phyloP scores from a whole-genome alignment of 92 coral and sea anemone species.

The Anthopleura xanthogrammica region DNA sequence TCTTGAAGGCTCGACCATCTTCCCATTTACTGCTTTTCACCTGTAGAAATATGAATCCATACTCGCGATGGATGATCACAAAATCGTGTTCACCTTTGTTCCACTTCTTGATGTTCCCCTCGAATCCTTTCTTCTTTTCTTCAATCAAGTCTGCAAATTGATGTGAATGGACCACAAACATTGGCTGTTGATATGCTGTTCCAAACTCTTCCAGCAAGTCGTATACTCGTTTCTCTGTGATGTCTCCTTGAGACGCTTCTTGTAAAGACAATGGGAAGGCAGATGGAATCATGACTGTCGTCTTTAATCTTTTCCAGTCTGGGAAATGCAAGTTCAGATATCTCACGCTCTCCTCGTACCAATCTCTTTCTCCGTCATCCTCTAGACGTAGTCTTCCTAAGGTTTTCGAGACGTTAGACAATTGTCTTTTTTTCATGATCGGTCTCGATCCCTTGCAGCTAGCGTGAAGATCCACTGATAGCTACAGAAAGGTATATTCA shows the following conservation, averaged over 20 bases:
- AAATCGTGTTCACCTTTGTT: conserved; percentile 52
- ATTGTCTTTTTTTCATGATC: neutral
- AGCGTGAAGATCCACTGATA: too few relatives aligned
- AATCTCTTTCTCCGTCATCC: conserved; percentile 29
- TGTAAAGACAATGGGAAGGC: neutral
- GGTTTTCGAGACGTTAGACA: neutral
- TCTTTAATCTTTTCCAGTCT: conserved; percentile 33
- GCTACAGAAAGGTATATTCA: too few relatives aligned
- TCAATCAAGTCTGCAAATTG: conserved; percentile 12
- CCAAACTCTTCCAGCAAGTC: conserved; percentile 25
- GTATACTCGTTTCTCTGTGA: conserved; percentile 24
- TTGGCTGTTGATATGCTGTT: conserved; percentile 6
- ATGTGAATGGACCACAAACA: conserved; percentile 53
- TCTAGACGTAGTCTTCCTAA: neutral
- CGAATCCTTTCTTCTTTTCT: neutral
- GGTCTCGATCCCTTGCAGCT: too few relatives aligned
- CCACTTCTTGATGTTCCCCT: neutral
- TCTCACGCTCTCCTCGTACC: conserved; percentile 32
- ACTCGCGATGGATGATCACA: conserved; percentile 42
- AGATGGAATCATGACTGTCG: conserved; percentile 39
- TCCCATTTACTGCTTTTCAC: conserved; percentile 30
- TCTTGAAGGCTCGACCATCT: neutral
- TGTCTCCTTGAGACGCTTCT: neutral
- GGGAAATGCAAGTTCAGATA: conserved; percentile 13
- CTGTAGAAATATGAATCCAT: conserved; percentile 41